These are phyloP conservation scores for Aphodius granarius DNA, from an alignment of 2,888 invertebrate genomes.

Conservation along the genomic window DNA sequence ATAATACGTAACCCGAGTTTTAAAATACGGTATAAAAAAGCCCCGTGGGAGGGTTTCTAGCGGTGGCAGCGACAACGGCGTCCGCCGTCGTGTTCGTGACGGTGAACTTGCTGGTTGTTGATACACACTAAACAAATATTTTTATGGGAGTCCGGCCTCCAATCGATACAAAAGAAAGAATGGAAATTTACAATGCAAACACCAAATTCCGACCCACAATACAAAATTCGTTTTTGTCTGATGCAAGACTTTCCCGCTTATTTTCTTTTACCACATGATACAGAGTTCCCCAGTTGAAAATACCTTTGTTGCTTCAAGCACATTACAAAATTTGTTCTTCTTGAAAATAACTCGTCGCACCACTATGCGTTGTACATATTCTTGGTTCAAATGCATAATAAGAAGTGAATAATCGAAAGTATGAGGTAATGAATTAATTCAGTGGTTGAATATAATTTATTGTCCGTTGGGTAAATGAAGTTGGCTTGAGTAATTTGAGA, in stretches of 20 bases:
- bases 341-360: too few species aligned
- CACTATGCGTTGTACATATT: too few species aligned
- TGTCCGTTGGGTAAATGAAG: not conserved
- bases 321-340: too few species aligned
- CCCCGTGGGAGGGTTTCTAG: not conserved
- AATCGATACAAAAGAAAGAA: not conserved
- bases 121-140: slow-evolving; percentile 35
- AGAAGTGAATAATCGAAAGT: too few species aligned
- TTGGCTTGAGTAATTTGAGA: not conserved
- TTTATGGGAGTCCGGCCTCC: slow-evolving; percentile 18
- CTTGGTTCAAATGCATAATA: too few species aligned
- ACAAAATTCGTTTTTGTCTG: not conserved
- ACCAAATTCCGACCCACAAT: not conserved
- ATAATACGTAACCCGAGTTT: not conserved
- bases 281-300: not conserved
- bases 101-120: slow-evolving; percentile 22
- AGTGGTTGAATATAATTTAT: not conserved
- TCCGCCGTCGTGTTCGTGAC: not conserved
- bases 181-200: not conserved
- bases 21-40: not conserved
- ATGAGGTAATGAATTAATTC: not conserved
- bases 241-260: not conserved
- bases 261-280: not conserved
- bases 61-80: not conserved
- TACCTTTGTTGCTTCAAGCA: too few species aligned